phyloP scores from a whole-genome alignment of 2,888 invertebrate genomes.

The Buathra laborator region DNA sequence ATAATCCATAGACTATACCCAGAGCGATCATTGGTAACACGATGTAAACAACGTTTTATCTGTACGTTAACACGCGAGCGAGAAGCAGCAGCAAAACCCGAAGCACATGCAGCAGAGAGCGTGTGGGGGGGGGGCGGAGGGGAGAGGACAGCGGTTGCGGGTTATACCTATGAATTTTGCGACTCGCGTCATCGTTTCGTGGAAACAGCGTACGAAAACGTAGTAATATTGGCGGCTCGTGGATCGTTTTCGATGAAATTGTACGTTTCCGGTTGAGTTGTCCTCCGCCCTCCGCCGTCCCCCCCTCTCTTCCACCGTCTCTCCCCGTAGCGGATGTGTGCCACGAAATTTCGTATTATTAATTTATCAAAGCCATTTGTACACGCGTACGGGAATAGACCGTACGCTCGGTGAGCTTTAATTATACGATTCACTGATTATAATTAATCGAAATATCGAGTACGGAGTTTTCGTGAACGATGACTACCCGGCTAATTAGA shows the following conservation, averaged over 20 bases:
- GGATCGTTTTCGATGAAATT: not conserved
- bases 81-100: conserved; percentile 16
- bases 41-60: conserved; percentile 56
- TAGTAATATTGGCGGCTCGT: not conserved
- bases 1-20: not conserved
- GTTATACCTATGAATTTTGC: not conserved
- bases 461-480: not conserved
- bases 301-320: not conserved
- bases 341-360: conserved; percentile 31
- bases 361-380: conserved; percentile 26
- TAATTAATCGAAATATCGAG: not conserved
- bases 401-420: not conserved
- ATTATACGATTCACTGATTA: conserved; percentile 36
- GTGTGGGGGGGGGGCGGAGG: not conserved
- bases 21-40: conserved; percentile 27
- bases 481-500: conserved; percentile 8
- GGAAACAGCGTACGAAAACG: conserved; percentile 6
- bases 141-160: too few relatives aligned
- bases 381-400: not conserved
- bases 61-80: conserved; percentile 16
- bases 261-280: conserved; percentile 17
- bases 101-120: conserved; percentile 2
- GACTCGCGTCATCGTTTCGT: conserved; percentile 15
- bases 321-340: not conserved
- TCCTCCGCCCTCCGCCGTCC: not conserved